Evolutionary conservation across 2,113 vertebrate species (phyloP).

Genomic region (Callithrix jacchus): DNA sequence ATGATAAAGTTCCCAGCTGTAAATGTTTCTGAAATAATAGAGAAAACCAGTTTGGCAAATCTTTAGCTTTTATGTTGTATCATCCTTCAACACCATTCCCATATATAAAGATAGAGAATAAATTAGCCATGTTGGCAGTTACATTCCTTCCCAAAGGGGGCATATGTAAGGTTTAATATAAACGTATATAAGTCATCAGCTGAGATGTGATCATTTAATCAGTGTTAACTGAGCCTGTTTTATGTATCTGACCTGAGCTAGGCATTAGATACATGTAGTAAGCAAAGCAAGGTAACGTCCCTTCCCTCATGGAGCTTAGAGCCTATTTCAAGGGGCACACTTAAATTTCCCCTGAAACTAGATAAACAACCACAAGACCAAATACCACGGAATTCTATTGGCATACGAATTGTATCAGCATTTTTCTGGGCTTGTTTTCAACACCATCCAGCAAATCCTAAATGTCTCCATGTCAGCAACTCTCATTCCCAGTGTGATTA

Average conservation of each 20-base stretch:
- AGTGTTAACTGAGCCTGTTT: background rate
- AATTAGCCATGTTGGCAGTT: background rate
- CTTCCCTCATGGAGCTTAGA: background rate
- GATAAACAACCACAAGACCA: background rate
- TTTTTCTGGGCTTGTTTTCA: conserved; percentile 1
- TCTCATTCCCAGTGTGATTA: background rate
- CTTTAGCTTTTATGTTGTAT: background rate
- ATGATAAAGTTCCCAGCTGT: background rate
- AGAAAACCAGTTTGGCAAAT: background rate
- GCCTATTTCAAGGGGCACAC: background rate
- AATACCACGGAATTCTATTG: background rate
- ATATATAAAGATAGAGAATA: background rate
- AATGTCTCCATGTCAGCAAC: background rate
- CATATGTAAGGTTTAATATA: background rate
- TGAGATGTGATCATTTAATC: background rate
- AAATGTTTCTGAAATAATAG: conserved; percentile 22
- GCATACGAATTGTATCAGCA: background rate
- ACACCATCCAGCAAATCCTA: background rate
- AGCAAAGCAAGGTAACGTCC: background rate
- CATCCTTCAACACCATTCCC: background rate
- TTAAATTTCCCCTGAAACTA: background rate
- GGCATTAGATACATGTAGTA: background rate
- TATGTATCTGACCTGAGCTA: background rate
- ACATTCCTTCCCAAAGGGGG: background rate
- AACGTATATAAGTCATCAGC: background rate